Conservation (phyloP, 2,888 invertebrate species). For the Metacarcinus magister region DNA sequence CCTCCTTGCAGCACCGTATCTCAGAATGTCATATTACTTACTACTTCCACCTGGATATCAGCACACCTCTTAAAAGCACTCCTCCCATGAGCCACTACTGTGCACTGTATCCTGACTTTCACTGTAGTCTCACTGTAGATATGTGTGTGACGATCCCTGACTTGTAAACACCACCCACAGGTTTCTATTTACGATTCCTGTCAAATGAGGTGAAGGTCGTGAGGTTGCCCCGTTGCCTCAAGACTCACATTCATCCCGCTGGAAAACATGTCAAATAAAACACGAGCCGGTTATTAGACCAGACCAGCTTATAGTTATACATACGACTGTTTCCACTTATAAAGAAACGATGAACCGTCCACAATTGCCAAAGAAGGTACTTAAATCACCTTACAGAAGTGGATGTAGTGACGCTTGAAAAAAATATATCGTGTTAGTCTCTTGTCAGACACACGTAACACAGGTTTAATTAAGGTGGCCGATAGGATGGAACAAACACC, state of each 20-base stretch:
- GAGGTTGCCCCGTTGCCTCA: not conserved
- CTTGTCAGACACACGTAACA: not conserved
- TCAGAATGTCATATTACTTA: not conserved
- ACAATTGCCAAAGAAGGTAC: not conserved
- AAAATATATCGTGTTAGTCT: not conserved
- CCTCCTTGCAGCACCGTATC: constrained; percentile 49
- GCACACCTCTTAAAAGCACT: constrained; percentile 15
- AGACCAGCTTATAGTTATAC: not conserved
- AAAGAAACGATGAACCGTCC: not conserved
- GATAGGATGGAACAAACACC: not conserved
- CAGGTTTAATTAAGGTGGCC: not conserved
- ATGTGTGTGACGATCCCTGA: constrained; percentile 15
- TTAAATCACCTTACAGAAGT: not conserved
- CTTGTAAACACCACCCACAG: not conserved
- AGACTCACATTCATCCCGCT: not conserved
- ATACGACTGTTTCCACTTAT: not conserved
- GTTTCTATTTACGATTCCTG: not conserved
- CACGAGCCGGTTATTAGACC: not conserved
- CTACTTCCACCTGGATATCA: not conserved
- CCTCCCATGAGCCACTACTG: constrained; percentile 49
- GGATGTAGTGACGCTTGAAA: not conserved
- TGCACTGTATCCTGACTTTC: constrained; percentile 44
- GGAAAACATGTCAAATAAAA: not conserved
- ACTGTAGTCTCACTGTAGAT: constrained; percentile 49
- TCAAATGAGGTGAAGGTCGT: not conserved